Evolutionary conservation across 1,140 invertebrate species (phyloP).

Genomic region (Penaeus indicus): DNA sequence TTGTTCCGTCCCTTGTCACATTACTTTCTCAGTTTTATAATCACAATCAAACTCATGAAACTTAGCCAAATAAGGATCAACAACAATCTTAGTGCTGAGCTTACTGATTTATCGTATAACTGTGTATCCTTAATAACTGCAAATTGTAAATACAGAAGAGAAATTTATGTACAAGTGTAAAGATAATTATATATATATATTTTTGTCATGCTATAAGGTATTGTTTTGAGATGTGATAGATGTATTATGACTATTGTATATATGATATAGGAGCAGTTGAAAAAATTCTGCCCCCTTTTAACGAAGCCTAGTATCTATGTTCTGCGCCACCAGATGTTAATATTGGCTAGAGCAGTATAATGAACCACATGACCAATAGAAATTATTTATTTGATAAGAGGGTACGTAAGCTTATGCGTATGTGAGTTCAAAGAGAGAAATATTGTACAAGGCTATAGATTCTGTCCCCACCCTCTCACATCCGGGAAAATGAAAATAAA

Average conservation of each 20-base stretch:
- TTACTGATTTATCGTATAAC: not conserved
- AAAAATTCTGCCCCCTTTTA: not conserved
- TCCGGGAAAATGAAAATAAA: too few species aligned
- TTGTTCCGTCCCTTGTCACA: conserved; percentile 30
- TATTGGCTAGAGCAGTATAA: too few species aligned
- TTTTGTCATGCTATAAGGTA: conserved; percentile 27
- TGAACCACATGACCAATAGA: too few species aligned
- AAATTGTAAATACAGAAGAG: conserved; percentile 16
- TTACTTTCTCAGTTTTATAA: conserved; percentile 30
- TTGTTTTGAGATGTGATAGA: conserved; percentile 30
- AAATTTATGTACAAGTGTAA: conserved; percentile 24
- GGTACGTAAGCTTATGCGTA: too few species aligned
- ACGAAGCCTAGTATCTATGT: conserved; percentile 24
- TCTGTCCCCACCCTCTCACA: too few species aligned
- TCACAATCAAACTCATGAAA: conserved; percentile 16
- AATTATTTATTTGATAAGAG: too few species aligned
- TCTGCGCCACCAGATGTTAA: not conserved
- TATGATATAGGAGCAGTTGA: too few species aligned
- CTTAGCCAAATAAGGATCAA: conserved; percentile 25
- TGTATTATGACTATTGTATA: conserved; percentile 23
- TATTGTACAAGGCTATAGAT: too few species aligned
- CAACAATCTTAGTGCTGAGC: conserved; percentile 10
- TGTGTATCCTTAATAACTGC: conserved; percentile 12
- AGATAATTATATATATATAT: conserved; percentile 30
- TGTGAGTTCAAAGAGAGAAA: too few species aligned